Evolutionary conservation across 2,797 vertebrate genomes (phyloP).

Genomic region (Hemibagrus guttatus): DNA sequence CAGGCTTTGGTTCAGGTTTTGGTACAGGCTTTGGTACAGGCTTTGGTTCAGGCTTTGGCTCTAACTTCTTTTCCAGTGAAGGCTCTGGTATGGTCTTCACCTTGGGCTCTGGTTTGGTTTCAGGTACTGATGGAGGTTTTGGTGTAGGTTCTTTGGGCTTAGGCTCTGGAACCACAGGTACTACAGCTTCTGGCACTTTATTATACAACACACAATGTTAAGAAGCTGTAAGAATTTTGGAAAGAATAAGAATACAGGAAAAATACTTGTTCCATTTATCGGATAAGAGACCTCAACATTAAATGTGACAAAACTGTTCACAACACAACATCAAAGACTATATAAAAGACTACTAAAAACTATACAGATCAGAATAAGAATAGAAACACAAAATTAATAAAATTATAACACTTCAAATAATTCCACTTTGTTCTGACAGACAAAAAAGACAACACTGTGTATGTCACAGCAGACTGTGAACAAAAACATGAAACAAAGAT

Average conservation of each 20-base stretch:
- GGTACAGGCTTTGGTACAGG: conserved; percentile 39
- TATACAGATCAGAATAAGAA: not conserved
- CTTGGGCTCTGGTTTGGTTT: conserved; percentile 55
- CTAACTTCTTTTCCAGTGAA: conserved; percentile 59
- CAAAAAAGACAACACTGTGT: not conserved
- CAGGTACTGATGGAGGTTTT: conserved; percentile 33
- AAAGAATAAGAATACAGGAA: not conserved
- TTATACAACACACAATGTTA: conserved; percentile 73
- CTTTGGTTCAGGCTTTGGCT: conserved; percentile 62
- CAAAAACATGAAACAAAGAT: conserved; percentile 1
- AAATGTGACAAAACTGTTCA: not conserved
- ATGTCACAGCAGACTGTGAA: not conserved
- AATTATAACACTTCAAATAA: not conserved
- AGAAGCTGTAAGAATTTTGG: conserved; percentile 9
- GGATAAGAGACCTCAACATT: not conserved
- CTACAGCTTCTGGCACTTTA: conserved; percentile 68
- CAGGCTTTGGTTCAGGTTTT: conserved; percentile 60
- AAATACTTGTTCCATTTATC: not conserved
- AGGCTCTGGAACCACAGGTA: conserved; percentile 64
- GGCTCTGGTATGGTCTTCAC: conserved; percentile 38
- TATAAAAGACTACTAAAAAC: not conserved
- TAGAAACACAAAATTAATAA: not conserved
- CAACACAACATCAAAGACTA: not conserved
- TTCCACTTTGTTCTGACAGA: not conserved
- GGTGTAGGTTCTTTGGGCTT: conserved; percentile 60